Conservation (phyloP, 1,140 invertebrate genomes). For the Pteromalus puparum region DNA sequence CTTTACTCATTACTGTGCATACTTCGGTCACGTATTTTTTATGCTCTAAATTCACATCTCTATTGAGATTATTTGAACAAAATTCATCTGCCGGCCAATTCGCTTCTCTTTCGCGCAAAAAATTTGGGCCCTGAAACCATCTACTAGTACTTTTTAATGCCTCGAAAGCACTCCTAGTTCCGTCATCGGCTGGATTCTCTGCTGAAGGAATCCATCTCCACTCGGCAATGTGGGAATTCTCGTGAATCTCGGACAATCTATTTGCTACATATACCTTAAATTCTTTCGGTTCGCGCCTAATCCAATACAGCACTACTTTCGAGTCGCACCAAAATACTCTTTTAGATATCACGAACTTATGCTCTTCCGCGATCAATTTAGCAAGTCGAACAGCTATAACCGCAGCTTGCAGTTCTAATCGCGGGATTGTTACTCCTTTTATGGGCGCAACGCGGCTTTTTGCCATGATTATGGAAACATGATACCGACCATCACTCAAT, state of each 20-base stretch:
- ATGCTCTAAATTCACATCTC: too few relatives aligned
- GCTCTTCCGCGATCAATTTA: conserved; percentile 55
- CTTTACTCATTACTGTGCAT: too few relatives aligned
- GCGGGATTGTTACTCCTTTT: conserved; percentile 62
- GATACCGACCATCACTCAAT: neutral
- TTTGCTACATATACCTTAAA: conserved; percentile 70
- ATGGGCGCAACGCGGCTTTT: conserved; percentile 62
- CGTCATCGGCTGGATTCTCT: conserved; percentile 61
- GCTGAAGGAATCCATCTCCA: conserved; percentile 58
- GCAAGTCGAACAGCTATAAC: conserved; percentile 61
- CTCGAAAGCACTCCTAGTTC: conserved; percentile 30
- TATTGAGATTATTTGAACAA: too few relatives aligned
- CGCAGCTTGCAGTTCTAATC: conserved; percentile 66
- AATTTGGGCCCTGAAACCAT: conserved; percentile 56
- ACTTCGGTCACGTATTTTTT: too few relatives aligned
- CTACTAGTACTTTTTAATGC: neutral
- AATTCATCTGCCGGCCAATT: conserved; percentile 13
- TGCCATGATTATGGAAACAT: conserved; percentile 46
- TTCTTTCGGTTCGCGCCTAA: conserved; percentile 50
- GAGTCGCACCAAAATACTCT: conserved; percentile 65
- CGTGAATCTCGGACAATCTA: conserved; percentile 67
- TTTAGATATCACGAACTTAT: conserved; percentile 23
- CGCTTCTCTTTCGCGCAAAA: conserved; percentile 50
- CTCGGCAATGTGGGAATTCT: conserved; percentile 46
- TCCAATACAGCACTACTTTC: conserved; percentile 61